These are phyloP conservation scores for Parazoanthus atlanticus DNA, from an alignment of 92 coral and sea anemone species.

Conservation along the genomic window DNA sequence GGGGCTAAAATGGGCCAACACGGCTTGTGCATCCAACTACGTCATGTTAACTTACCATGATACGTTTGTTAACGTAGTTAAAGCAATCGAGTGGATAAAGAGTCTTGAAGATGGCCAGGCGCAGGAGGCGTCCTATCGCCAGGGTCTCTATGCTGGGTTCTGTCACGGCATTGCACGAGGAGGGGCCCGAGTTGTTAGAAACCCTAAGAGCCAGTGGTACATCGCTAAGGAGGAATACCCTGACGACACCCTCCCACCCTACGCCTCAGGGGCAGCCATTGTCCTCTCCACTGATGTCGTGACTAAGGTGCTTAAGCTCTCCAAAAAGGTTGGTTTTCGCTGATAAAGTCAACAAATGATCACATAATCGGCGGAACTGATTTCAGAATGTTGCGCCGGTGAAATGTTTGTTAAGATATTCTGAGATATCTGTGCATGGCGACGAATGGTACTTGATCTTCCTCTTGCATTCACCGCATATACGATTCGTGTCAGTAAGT, in stretches of 20 bases:
- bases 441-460: too few relatives aligned
- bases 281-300: slow-evolving; percentile 74
- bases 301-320: slow-evolving; percentile 47
- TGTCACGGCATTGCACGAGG: slow-evolving; percentile 64
- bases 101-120: slow-evolving; percentile 37
- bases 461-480: too few relatives aligned
- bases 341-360: not conserved
- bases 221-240: slow-evolving; percentile 73
- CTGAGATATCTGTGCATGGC: not conserved
- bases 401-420: not conserved
- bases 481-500: too few relatives aligned
- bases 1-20: slow-evolving; percentile 79
- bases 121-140: not conserved
- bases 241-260: slow-evolving; percentile 61
- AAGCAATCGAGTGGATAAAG: slow-evolving; percentile 53
- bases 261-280: slow-evolving; percentile 78
- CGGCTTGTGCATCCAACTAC: slow-evolving; percentile 64
- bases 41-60: slow-evolving; percentile 65
- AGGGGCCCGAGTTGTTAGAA: slow-evolving; percentile 66
- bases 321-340: slow-evolving; percentile 59
- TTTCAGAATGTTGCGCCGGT: not conserved
- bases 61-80: slow-evolving; percentile 74
- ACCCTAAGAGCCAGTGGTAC: slow-evolving; percentile 75
- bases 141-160: slow-evolving; percentile 75
- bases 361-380: not conserved